Evolutionary conservation across 2,797 vertebrate species (phyloP).

Genomic region (Helicolenus hilgendorfi): DNA sequence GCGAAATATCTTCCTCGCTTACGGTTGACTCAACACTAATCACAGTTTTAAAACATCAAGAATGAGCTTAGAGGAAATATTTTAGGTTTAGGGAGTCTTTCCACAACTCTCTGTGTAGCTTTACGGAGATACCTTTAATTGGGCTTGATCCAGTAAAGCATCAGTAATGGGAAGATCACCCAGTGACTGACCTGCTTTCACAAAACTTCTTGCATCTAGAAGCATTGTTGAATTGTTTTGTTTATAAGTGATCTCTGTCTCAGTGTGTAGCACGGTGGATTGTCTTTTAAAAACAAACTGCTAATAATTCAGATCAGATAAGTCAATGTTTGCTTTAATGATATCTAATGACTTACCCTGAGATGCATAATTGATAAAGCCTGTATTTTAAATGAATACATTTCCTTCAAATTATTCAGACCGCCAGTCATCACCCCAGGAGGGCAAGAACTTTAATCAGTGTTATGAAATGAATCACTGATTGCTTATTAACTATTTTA

Average conservation of each 20-base stretch:
- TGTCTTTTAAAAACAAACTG: neutral
- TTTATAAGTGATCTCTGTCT: neutral
- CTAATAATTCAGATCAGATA: neutral
- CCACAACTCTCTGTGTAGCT: neutral
- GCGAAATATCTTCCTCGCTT: neutral
- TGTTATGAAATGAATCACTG: conserved; percentile 9
- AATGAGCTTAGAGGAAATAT: neutral
- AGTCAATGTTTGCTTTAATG: conserved; percentile 1
- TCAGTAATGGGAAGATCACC: neutral
- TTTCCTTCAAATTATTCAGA: conserved; percentile 17
- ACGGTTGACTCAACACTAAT: neutral
- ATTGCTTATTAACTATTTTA: neutral
- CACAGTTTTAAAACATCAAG: neutral
- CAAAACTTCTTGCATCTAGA: neutral
- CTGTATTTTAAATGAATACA: neutral
- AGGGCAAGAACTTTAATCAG: neutral
- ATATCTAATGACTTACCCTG: neutral
- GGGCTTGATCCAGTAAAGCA: neutral
- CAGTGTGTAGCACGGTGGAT: neutral
- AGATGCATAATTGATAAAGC: neutral
- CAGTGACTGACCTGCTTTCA: neutral
- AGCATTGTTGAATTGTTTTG: neutral
- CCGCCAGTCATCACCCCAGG: neutral
- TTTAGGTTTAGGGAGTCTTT: neutral
- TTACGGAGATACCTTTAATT: neutral